Evolutionary conservation across 2,888 invertebrate genomes (phyloP), one percentile per base, ranked within the genome.

Genomic region (Pristionchus arcanus): DNA sequence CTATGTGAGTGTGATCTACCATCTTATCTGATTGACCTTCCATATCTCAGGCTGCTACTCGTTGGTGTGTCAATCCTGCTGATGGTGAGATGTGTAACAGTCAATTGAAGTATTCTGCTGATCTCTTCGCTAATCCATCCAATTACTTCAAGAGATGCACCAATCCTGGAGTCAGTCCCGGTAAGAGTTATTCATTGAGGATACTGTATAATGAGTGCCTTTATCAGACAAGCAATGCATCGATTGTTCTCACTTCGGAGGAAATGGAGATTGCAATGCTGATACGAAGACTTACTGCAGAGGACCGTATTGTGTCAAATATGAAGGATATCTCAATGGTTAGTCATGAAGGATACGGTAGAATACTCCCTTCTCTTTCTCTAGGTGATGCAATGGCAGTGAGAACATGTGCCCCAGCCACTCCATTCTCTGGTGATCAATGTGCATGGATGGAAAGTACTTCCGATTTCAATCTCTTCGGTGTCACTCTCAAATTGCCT

Each of bases 401-500:
- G 13, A 89, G 92, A 21, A 91, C 91, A 9, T 92, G 92, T 85
- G 84, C 91, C 1, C 89, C 63, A 16, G 85, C 90, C 84, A 91
- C 90, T 74, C 92, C 92, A 34, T 91, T 91, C 74, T 77, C 83
- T 1, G 89, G 87, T 19, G 90, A 91, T 55, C 87, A 89, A 16
- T 92, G 92, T 49, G 90, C 91, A 25, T 91, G 92, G 91, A 90
- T 91, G 0, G 90, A 91, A 59, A 90, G 90, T 25, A 89, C 81
- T 7, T 74, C 90, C n/a, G 90, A 91, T 68, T 31, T 92, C 11
- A 63, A 90, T 7, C 90, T 90, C 31, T 88, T 88, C 15, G 86
- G 86, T 0, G 87, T 90, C 63, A 66, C 77, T 15, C 77, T 74
- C 53, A 49, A 28, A n/a, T 25, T 74, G 5, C 55, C 89, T n/a